phyloP scores from a whole-genome alignment of 2,797 vertebrate genomes.

The Clamator glandarius region DNA sequence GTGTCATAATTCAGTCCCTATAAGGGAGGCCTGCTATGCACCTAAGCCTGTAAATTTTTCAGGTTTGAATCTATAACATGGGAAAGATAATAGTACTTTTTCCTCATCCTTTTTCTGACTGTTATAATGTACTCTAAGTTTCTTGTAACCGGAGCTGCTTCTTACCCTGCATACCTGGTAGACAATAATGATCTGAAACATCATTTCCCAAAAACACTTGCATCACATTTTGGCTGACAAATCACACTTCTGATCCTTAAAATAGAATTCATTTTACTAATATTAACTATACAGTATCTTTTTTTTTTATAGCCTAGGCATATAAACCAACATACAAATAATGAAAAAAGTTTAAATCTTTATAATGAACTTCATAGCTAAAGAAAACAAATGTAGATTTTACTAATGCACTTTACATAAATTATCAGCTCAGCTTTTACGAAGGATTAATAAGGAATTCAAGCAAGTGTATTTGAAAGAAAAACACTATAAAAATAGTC shows the following conservation, averaged over 20 bases:
- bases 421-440: neutral
- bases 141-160: neutral
- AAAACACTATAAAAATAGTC: neutral
- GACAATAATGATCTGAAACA: neutral
- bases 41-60: neutral
- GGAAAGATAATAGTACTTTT: neutral
- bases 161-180: neutral
- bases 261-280: neutral
- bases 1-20: neutral
- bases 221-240: neutral
- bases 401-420: neutral
- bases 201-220: neutral
- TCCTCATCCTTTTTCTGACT: neutral
- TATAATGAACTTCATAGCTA: neutral
- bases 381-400: neutral
- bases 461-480: conserved; percentile 22
- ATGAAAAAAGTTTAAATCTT: neutral
- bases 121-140: neutral
- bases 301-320: neutral
- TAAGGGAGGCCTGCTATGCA: neutral
- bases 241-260: neutral
- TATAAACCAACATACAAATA: neutral
- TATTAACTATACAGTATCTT: neutral
- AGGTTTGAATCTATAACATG: neutral
- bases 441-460: conserved; percentile 4